Conservation (phyloP, 2,113 vertebrate genomes). For the Murina feae region DNA sequence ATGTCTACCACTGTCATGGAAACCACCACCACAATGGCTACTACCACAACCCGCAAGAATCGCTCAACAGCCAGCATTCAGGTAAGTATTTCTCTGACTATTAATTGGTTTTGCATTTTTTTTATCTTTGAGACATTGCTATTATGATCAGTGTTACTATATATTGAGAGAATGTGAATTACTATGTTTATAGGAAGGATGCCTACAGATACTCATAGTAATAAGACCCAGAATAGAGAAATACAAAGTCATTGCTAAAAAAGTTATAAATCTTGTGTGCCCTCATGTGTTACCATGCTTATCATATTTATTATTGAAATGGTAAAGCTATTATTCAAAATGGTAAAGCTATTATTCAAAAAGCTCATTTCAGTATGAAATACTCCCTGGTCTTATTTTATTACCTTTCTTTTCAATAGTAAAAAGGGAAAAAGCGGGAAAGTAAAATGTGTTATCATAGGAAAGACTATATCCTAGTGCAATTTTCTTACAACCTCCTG, state of each 20-base stretch:
- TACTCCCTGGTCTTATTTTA: conserved; percentile 56
- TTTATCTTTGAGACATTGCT: background rate
- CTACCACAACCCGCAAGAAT: conserved; percentile 96
- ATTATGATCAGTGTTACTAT: background rate
- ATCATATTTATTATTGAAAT: conserved; percentile 45
- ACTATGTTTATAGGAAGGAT: background rate
- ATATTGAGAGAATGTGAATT: background rate
- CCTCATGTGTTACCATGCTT: conserved; percentile 43
- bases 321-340: conserved; percentile 61
- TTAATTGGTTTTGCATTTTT: background rate
- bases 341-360: background rate
- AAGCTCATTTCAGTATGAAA: conserved; percentile 28
- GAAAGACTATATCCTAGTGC: background rate
- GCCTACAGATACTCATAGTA: background rate
- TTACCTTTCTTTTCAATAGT: conserved; percentile 48
- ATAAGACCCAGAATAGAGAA: background rate
- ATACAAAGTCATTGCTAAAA: background rate
- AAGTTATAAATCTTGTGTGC: conserved; percentile 22
- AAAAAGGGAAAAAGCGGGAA: background rate
- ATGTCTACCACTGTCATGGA: conserved; percentile 99
- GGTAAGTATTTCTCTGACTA: conserved; percentile 77
- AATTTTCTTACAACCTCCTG: background rate
- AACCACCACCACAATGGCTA: conserved; percentile 96
- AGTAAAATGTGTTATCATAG: conserved; percentile 10
- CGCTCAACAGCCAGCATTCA: conserved; percentile 94